phyloP scores from a whole-genome alignment of 2,113 vertebrate species.

The Aldabrachelys gigantea region DNA sequence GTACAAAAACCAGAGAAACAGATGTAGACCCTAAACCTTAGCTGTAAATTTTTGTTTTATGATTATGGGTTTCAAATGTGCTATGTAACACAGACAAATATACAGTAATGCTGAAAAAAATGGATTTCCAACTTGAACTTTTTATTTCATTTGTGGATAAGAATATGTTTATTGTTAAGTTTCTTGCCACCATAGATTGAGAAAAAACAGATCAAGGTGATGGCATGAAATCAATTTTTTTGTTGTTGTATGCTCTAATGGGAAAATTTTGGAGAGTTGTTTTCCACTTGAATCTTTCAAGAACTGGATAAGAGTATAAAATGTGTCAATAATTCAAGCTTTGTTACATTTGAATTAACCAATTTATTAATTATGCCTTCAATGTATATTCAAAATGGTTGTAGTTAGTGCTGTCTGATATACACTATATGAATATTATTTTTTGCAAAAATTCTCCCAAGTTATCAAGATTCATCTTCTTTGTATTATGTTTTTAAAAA shows the following conservation, averaged over 20 bases:
- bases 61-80: constrained; percentile 84
- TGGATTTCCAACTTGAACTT: constrained; percentile 76
- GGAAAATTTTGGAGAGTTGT: constrained; percentile 6
- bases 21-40: constrained; percentile 82
- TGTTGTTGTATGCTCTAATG: constrained; percentile 1
- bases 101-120: constrained; percentile 77
- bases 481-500: constrained; percentile 10
- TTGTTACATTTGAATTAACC: constrained; percentile 62
- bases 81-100: constrained; percentile 82
- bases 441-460: neutral
- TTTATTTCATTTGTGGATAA: constrained; percentile 71
- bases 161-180: constrained; percentile 71
- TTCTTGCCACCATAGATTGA: constrained; percentile 57
- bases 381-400: constrained; percentile 28
- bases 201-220: constrained; percentile 54
- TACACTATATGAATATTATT: neutral
- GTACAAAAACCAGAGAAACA: constrained; percentile 82
- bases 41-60: constrained; percentile 85
- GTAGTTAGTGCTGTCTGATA: neutral
- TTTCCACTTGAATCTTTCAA: neutral
- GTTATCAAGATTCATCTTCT: constrained; percentile 9
- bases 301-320: constrained; percentile 57
- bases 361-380: constrained; percentile 27
- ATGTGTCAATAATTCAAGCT: constrained; percentile 47
- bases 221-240: constrained; percentile 18